phyloP scores from a whole-genome alignment of 2,888 invertebrate genomes.

The Pristionchus entomophagus region DNA sequence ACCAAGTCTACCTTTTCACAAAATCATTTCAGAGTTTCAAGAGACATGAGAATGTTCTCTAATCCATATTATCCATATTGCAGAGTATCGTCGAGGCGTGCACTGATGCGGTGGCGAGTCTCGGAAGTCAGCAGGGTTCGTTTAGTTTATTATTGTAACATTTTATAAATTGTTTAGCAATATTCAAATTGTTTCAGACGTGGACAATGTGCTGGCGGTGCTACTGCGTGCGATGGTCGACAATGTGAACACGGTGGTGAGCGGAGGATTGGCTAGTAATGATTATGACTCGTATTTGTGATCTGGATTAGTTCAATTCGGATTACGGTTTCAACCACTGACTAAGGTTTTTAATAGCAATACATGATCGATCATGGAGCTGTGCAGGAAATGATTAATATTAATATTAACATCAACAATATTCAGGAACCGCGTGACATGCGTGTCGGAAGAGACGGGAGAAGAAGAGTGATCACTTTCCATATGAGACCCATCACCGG shows the following conservation, averaged over 20 bases:
- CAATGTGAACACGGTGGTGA: constrained; percentile 13
- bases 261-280: neutral
- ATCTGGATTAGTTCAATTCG: neutral
- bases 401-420: too few relatives aligned
- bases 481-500: neutral
- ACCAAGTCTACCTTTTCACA: too few relatives aligned
- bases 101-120: neutral
- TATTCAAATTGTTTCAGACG: neutral
- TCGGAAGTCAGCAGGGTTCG: neutral
- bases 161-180: neutral
- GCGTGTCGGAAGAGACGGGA: neutral
- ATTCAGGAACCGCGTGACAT: too few relatives aligned
- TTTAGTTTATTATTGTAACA: neutral
- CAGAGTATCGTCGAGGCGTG: neutral
- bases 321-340: too few relatives aligned
- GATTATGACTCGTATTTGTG: too few relatives aligned
- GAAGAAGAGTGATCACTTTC: neutral
- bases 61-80: too few relatives aligned
- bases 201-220: neutral
- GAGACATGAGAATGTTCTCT: too few relatives aligned
- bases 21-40: too few relatives aligned
- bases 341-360: too few relatives aligned
- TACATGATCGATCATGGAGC: too few relatives aligned
- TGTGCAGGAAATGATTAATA: too few relatives aligned
- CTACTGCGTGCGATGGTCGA: neutral